phyloP scores from a whole-genome alignment of 1,140 invertebrate genomes.

The Popillia japonica region DNA sequence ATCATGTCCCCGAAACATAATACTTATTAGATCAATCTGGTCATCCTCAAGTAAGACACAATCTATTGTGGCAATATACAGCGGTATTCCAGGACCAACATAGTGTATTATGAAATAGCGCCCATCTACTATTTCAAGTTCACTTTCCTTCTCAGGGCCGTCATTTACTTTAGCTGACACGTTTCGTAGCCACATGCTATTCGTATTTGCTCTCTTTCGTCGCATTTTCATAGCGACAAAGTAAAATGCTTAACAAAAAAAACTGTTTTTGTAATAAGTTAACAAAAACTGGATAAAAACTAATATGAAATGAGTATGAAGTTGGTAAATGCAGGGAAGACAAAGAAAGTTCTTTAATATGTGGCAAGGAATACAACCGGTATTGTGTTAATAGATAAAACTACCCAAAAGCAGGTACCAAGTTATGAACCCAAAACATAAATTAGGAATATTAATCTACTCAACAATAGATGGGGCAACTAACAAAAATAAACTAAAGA shows the following conservation, averaged over 20 bases:
- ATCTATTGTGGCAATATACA: not conserved
- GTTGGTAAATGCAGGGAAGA: no score
- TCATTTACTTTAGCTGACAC: not conserved
- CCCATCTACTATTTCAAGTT: not conserved
- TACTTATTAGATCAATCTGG: not conserved
- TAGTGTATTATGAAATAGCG: not conserved
- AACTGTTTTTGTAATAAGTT: slow-evolving; percentile 15
- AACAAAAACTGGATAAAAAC: slow-evolving; percentile 23
- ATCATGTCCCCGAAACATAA: not conserved
- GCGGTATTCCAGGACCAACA: not conserved
- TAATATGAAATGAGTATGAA: no score
- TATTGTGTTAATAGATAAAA: no score
- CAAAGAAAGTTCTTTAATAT: no score
- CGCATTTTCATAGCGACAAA: not conserved
- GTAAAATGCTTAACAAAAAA: slow-evolving; percentile 4
- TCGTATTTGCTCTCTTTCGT: slow-evolving; percentile 13
- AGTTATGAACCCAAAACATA: no score
- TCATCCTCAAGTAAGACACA: not conserved
- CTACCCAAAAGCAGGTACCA: no score
- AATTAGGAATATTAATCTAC: no score
- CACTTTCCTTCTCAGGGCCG: not conserved
- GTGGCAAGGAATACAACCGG: no score
- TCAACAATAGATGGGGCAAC: no score
- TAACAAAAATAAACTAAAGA: no score
- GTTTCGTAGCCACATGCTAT: not conserved